A percentile compares a stretch with the other conserved stretches of the same genome.
Conservation (phyloP, 2,797 vertebrate genomes). For the Mus caroli region DNA sequence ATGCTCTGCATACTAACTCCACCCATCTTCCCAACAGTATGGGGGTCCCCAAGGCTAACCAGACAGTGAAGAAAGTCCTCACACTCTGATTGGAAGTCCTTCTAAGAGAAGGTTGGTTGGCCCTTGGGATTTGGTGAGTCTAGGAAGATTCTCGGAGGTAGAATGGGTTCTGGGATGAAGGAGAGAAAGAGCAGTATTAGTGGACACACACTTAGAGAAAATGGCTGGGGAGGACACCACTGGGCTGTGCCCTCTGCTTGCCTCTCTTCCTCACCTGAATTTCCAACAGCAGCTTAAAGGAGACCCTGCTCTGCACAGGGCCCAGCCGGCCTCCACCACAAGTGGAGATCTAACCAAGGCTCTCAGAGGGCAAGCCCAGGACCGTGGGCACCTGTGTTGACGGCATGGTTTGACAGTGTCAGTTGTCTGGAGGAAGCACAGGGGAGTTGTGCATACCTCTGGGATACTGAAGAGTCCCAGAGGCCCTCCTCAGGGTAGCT, state of each 20-base stretch:
- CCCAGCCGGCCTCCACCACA: not conserved
- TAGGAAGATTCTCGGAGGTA: not conserved
- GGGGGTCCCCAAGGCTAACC: not conserved
- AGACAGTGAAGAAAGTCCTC: not conserved
- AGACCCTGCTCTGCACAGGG: not conserved
- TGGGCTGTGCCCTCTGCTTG: not conserved
- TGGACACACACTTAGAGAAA: not conserved
- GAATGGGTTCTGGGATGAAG: not conserved
- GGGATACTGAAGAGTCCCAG: not conserved
- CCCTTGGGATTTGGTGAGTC: not conserved
- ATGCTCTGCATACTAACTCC: not conserved
- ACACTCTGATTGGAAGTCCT: not conserved
- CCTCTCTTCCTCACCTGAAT: not conserved
- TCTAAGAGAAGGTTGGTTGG: not conserved
- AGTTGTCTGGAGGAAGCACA: not conserved
- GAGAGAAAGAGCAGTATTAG: not conserved
- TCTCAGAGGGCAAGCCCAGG: not conserved
- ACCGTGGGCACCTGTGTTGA: not conserved
- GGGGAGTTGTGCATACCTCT: not conserved
- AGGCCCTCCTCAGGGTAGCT: not conserved
- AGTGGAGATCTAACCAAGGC: not conserved
- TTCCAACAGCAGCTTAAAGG: conserved; percentile 21
- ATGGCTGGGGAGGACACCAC: not conserved
- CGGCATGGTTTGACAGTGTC: not conserved
- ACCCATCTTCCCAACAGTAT: not conserved